Conservation (phyloP, 1,140 invertebrate species). For the Nautilus pompilius region DNA sequence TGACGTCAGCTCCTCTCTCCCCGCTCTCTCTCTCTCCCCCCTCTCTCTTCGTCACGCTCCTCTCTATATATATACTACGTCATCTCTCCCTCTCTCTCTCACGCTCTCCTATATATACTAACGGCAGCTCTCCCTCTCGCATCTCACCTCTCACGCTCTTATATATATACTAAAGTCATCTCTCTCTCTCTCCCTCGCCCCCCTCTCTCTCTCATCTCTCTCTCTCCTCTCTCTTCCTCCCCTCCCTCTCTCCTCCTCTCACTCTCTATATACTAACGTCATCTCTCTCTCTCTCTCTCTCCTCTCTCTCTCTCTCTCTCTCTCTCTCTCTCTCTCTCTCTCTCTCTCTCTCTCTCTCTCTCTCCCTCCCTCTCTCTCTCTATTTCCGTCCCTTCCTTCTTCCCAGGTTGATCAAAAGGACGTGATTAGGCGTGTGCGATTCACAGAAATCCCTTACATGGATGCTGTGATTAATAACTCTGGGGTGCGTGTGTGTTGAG, state of each 20-base stretch:
- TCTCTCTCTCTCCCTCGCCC: no score
- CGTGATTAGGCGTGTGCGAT: not conserved
- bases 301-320: not conserved
- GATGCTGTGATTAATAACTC: constrained; percentile 1
- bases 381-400: not conserved
- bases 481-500: not conserved
- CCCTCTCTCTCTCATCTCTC: not conserved
- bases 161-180: no score
- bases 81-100: no score
- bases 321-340: not conserved
- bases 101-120: no score
- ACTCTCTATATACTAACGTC: not conserved
- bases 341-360: no score
- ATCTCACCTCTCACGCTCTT: no score
- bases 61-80: no score
- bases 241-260: not conserved
- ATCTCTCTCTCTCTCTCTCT: not conserved
- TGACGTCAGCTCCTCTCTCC: no score
- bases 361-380: not conserved
- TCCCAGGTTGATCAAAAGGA: not conserved
- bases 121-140: no score
- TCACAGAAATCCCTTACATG: not conserved
- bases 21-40: no score
- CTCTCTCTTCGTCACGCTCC: no score
- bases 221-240: not conserved